phyloP scores from a whole-genome alignment of 2,888 invertebrate species.

The Strigamia crassipes region DNA sequence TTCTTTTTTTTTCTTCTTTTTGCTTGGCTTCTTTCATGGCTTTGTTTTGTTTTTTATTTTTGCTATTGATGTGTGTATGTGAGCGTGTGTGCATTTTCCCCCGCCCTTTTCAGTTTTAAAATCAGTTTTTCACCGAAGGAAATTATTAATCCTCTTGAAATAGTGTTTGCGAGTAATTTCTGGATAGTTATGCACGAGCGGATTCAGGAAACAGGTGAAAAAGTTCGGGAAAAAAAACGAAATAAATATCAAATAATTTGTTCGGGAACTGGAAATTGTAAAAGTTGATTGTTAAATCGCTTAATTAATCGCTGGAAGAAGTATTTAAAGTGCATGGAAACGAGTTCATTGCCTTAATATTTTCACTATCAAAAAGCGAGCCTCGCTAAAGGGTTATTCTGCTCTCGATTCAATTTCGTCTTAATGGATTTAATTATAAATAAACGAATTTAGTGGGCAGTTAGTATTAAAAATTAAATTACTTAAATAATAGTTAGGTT shows the following conservation, averaged over 20 bases:
- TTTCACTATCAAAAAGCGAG: background rate
- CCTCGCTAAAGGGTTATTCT: background rate
- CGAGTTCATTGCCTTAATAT: background rate
- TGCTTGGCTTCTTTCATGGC: background rate
- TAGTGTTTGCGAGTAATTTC: background rate
- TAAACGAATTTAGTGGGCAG: background rate
- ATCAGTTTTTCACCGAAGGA: background rate
- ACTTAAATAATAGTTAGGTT: background rate
- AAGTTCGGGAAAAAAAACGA: background rate
- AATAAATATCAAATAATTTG: background rate
- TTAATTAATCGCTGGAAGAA: background rate
- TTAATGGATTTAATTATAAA: background rate
- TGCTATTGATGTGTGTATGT: background rate
- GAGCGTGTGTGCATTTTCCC: background rate
- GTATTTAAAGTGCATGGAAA: background rate
- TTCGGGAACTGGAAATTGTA: background rate
- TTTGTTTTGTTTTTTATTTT: background rate
- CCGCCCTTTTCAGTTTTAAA: background rate
- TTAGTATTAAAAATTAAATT: background rate
- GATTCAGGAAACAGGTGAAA: conserved; percentile 7
- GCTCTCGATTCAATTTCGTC: background rate
- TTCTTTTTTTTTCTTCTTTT: background rate
- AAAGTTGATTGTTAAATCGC: background rate
- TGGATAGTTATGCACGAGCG: background rate
- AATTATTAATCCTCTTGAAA: background rate